A percentile compares a stretch with the other conserved stretches of the same genome.
Evolutionary conservation across 2,797 vertebrate species (phyloP).

Genomic region (Cyclura pinguis): DNA sequence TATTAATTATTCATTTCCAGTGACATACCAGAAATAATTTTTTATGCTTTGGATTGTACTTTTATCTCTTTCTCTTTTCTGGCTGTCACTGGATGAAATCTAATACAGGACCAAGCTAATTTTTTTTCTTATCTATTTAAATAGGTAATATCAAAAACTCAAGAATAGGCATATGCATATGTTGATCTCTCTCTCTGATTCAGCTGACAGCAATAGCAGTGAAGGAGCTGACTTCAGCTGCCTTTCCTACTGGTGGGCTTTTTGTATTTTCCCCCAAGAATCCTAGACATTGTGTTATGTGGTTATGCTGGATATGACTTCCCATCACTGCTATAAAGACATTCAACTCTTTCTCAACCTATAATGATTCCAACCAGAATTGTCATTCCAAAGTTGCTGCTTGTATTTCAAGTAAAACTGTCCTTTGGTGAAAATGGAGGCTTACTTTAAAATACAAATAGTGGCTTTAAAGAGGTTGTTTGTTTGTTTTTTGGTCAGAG

Average conservation of each 20-base stretch:
- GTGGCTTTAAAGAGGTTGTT: neutral
- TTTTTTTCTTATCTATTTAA: neutral
- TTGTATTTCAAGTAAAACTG: neutral
- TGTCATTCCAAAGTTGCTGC: neutral
- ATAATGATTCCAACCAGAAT: neutral
- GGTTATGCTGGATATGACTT: too few species aligned
- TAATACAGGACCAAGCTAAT: neutral
- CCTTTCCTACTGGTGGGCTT: too few species aligned
- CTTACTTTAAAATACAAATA: neutral
- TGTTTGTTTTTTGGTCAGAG: neutral
- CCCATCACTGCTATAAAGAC: too few species aligned
- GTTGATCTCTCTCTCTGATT: neutral
- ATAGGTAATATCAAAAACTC: neutral
- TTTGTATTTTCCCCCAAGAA: too few species aligned
- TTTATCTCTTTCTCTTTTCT: neutral
- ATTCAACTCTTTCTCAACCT: neutral
- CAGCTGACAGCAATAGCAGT: too few species aligned
- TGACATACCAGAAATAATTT: neutral
- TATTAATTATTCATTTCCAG: neutral
- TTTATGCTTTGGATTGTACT: neutral
- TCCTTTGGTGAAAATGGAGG: neutral
- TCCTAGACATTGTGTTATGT: too few species aligned
- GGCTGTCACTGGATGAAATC: neutral
- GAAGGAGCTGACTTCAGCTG: too few species aligned
- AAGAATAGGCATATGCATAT: neutral